phyloP scores from a whole-genome alignment of 2,888 invertebrate genomes.

The Orchesella flavescens region DNA sequence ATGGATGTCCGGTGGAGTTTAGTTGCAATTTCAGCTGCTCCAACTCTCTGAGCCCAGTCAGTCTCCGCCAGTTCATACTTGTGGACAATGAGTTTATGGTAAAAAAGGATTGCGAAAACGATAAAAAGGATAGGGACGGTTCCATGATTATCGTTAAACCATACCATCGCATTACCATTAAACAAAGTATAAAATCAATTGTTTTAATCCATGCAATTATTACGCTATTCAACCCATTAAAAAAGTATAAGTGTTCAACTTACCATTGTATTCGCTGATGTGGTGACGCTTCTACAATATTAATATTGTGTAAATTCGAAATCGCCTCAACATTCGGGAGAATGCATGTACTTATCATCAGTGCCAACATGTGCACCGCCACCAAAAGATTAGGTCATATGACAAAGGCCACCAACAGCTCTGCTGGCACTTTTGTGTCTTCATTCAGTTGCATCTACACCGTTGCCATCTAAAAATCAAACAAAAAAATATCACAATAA shows the following conservation, averaged over 20 bases:
- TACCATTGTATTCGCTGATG: constrained; percentile 83
- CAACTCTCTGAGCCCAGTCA: constrained; percentile 84
- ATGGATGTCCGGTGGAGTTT: constrained; percentile 75
- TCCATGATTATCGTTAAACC: constrained; percentile 92
- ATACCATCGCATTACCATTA: no score
- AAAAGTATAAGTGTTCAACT: not conserved
- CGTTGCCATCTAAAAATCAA: constrained; percentile 86
- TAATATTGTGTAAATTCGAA: constrained; percentile 87
- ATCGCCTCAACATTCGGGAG: constrained; percentile 95
- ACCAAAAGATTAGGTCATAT: constrained; percentile 93
- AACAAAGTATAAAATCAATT: no score
- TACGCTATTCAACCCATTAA: no score
- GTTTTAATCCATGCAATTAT: no score
- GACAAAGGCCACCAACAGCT: constrained; percentile 90
- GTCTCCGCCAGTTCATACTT: constrained; percentile 84
- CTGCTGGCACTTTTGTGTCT: constrained; percentile 86
- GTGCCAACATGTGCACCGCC: constrained; percentile 92
- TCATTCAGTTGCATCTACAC: constrained; percentile 93
- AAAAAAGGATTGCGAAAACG: constrained; percentile 92
- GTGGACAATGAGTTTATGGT: constrained; percentile 90
- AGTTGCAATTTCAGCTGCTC: constrained; percentile 84
- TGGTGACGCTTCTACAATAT: constrained; percentile 88
- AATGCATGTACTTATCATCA: constrained; percentile 97
- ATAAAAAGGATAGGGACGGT: constrained; percentile 91
- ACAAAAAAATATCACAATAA: not conserved